Percentiles rank a stretch among this genome's conserved stretches.
These are phyloP conservation scores for Tamias sibiricus DNA, from an alignment of 2,113 vertebrate species.

Conservation along the genomic window DNA sequence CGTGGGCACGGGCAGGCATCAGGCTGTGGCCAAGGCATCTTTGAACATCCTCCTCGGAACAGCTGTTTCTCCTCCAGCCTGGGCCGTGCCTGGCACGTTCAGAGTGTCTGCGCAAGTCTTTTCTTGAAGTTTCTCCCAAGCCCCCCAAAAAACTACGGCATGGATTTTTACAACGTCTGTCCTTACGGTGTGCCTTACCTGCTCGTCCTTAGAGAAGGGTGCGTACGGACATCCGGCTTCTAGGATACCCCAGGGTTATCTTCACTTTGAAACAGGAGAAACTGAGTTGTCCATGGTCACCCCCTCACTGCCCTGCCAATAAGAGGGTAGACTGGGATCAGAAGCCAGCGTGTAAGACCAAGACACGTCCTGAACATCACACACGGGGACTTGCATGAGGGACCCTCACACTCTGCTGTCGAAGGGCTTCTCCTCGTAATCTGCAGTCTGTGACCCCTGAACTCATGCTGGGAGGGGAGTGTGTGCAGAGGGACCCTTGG, in stretches of 20 bases:
- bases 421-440: not conserved
- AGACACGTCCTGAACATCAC: rapidly evolving
- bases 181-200: no score
- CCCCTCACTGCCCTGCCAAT: no score
- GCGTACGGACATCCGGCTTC: not conserved
- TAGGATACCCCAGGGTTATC: not conserved
- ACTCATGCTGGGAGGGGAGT: not conserved
- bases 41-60: no score
- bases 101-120: no score
- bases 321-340: not conserved
- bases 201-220: no score
- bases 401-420: rapidly evolving
- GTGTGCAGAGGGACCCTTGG: constrained; percentile 32
- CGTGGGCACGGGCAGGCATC: no score
- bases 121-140: no score
- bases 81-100: no score
- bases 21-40: no score
- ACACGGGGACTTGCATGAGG: rapidly evolving
- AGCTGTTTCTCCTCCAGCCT: no score
- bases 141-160: no score
- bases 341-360: not conserved
- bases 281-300: rapidly evolving
- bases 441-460: rapidly evolving
- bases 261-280: not conserved
- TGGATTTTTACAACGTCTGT: no score